phyloP scores from a whole-genome alignment of 2,888 invertebrate genomes.

The Aelia acuminata region DNA sequence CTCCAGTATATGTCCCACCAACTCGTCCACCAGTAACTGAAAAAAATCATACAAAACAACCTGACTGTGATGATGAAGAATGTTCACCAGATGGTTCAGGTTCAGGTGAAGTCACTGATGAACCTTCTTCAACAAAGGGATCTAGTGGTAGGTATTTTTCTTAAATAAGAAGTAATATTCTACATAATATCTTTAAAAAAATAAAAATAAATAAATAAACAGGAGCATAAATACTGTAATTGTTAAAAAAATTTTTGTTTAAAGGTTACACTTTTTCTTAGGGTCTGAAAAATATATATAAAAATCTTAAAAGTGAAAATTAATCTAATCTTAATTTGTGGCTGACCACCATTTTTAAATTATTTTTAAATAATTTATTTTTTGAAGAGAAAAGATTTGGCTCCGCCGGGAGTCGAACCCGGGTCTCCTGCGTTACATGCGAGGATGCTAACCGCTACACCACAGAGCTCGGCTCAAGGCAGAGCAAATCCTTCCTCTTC shows the following conservation, averaged over 20 bases:
- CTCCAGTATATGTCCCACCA: conserved; percentile 91
- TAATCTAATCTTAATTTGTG: too few relatives aligned
- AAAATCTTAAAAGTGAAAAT: not conserved
- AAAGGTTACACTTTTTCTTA: not conserved
- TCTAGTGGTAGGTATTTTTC: not conserved
- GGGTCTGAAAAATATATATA: not conserved
- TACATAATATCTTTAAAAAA: too few relatives aligned
- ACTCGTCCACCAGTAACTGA: conserved; percentile 76
- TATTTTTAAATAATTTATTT: too few relatives aligned
- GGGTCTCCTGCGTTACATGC: too few relatives aligned
- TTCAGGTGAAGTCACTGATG: conserved; percentile 63
- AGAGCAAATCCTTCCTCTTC: too few relatives aligned
- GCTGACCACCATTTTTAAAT: too few relatives aligned
- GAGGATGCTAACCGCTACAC: too few relatives aligned
- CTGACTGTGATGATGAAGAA: conserved; percentile 88
- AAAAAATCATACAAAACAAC: conserved; percentile 69
- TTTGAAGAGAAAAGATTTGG: too few relatives aligned
- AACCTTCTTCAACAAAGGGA: conserved; percentile 63
- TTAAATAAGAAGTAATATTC: not conserved
- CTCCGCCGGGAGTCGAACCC: too few relatives aligned
- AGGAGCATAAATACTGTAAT: not conserved
- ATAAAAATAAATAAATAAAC: too few relatives aligned
- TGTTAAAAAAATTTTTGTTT: not conserved
- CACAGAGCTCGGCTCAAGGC: too few relatives aligned
- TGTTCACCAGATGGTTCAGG: conserved; percentile 84